Percentiles rank a stretch among this genome's conserved stretches.
These are phyloP conservation scores for Leptodactylus fuscus DNA, from an alignment of 2,113 vertebrate species.

Conservation along the genomic window DNA sequence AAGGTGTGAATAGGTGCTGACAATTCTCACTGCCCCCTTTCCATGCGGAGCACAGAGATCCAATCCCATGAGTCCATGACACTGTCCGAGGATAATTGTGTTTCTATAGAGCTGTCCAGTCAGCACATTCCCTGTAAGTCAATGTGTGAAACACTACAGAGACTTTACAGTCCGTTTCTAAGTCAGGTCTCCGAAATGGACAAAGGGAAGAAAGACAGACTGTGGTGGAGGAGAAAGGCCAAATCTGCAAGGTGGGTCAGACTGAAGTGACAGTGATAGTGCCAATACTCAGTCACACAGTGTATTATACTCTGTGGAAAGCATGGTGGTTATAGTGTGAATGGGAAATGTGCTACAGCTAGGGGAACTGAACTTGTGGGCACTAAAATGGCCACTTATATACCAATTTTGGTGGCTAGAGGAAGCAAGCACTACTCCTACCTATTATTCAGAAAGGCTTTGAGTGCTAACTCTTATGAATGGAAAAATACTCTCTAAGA, in stretches of 20 bases:
- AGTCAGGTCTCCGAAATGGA: constrained; percentile 9
- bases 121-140: constrained; percentile 47
- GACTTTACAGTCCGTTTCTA: constrained; percentile 14
- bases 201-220: not conserved
- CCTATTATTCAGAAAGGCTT: not conserved
- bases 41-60: not conserved
- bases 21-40: not conserved
- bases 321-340: too few species aligned
- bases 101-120: constrained; percentile 16
- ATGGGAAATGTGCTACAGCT: too few species aligned
- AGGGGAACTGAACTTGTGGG: too few species aligned
- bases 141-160: constrained; percentile 25
- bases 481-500: too few species aligned
- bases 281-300: not conserved
- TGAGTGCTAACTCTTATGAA: not conserved
- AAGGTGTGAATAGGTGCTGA: not conserved
- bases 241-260: constrained; percentile 33
- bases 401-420: too few species aligned
- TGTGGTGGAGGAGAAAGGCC: constrained; percentile 1
- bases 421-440: not conserved
- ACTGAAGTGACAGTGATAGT: not conserved
- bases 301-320: too few species aligned
- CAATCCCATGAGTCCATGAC: not conserved
- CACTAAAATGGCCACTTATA: too few species aligned
- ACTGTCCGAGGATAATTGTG: constrained; percentile 10